Evolutionary conservation across 2,113 vertebrate genomes (phyloP).

Genomic region (Oxyruncus cristatus): DNA sequence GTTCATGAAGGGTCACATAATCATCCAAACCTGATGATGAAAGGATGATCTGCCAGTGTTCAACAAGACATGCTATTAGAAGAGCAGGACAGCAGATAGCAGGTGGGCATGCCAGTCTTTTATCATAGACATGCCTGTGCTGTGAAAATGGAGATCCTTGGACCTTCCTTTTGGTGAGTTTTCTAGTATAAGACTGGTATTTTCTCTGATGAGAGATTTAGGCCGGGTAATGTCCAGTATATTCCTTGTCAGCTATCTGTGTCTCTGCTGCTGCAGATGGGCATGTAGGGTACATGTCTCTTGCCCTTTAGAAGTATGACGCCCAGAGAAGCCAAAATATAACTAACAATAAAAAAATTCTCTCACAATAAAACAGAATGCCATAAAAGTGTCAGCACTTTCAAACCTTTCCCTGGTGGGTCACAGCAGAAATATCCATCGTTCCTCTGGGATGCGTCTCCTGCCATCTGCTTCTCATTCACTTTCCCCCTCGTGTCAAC

Average conservation of each 20-base stretch:
- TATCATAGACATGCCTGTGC: neutral
- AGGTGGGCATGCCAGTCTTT: neutral
- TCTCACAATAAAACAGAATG: conserved; percentile 41
- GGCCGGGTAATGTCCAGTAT: neutral
- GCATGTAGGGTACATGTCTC: neutral
- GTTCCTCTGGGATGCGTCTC: neutral
- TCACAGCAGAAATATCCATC: conserved; percentile 52
- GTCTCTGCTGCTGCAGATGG: neutral
- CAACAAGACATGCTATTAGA: neutral
- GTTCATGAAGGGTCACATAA: neutral
- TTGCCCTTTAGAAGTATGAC: conserved; percentile 43
- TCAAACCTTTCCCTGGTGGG: conserved; percentile 54
- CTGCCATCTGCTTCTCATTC: conserved; percentile 57
- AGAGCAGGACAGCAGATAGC: neutral
- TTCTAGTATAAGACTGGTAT: neutral
- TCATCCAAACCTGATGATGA: neutral
- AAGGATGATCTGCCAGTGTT: neutral
- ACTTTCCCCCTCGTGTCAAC: neutral
- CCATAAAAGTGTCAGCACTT: conserved; percentile 56
- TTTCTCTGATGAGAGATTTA: neutral
- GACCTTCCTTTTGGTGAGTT: neutral
- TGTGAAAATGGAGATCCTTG: neutral
- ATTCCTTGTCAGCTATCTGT: neutral
- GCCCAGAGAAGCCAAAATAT: conserved; percentile 31
- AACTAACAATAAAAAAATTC: conserved; percentile 53